These are phyloP conservation scores for Crocallis elinguaria DNA, from an alignment of 2,888 invertebrate species.

Conservation along the genomic window DNA sequence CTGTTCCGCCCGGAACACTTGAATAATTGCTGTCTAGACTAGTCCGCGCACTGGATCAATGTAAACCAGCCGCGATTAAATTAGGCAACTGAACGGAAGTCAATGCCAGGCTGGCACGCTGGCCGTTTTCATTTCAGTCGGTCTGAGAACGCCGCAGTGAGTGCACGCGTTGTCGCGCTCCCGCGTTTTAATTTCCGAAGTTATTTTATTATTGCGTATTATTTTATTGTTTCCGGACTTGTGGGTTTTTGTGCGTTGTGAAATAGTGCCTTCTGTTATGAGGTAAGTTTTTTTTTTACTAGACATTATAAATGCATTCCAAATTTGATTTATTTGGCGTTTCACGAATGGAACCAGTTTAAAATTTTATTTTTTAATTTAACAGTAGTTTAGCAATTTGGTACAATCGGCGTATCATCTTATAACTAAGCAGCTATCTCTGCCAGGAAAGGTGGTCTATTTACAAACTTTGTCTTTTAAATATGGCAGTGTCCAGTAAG, in stretches of 20 bases:
- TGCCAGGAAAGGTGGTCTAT: too few species aligned
- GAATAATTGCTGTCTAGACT: background rate
- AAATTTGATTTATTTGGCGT: background rate
- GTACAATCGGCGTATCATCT: background rate
- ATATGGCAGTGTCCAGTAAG: too few species aligned
- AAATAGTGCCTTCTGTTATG: conserved; percentile 10
- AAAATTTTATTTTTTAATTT: background rate
- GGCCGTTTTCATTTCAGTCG: conserved; percentile 31
- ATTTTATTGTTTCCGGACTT: conserved; percentile 5
- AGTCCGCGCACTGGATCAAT: conserved; percentile 1
- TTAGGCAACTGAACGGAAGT: conserved; percentile 36
- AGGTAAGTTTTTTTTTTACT: conserved; percentile 4
- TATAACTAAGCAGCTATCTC: background rate
- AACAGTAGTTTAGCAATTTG: background rate
- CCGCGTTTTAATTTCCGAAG: conserved; percentile 30
- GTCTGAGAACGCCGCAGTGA: conserved; percentile 19
- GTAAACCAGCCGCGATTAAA: conserved; percentile 19
- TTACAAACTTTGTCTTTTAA: too few species aligned
- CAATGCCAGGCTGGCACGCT: conserved; percentile 31
- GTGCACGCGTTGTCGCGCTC: conserved; percentile 17
- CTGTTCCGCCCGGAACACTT: background rate
- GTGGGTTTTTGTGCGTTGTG: conserved; percentile 12
- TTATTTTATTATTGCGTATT: conserved; percentile 15
- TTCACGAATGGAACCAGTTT: too few species aligned
- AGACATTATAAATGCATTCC: background rate